Evolutionary conservation across 2,797 vertebrate genomes (phyloP), one percentile per base, ranked within the genome.

Genomic region (Rhinichthys osculus): DNA sequence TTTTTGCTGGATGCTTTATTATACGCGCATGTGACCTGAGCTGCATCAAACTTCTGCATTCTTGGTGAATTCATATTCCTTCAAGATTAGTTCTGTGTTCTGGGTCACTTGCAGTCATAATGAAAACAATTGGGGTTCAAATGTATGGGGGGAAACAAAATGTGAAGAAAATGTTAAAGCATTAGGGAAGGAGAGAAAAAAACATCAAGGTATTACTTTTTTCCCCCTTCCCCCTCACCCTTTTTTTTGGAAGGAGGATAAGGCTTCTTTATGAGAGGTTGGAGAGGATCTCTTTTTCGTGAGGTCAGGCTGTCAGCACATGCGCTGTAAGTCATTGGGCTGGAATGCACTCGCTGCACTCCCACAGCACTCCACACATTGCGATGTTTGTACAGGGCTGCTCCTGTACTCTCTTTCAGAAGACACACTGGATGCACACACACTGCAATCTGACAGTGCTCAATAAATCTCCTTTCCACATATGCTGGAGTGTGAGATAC

Each of bases 301-400:
- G 80, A 69, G 79, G 83, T 88, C 83, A 88, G 71, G 78, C 83
- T 82, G 72, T 85, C 83, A 88, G 66, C 79, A 85, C 50, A 81
- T 78, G 87, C 71, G 69, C 66, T 85, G 83, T 88, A 88, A 86
- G 84, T 88, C 87, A 88, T 80, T 78, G 69, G 83, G 84, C 42
- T 83, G 79, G 87, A 83, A 88, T 86, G 66, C 10, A 38, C 69
- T 79, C 78, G 50, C 77, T 69, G 54, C 35, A 85, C 78, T 80
- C 78, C 81, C 82, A 67, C 42, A 72, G 27, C n/a, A 23, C 72
- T 77, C 19, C 66, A 47, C 77, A 76, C 79, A 70, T 54, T 35
- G 38, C 30, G 30, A 69, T 69, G 85, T 71, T 78, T 86, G 73
- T 77, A 62, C 72, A 78, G 74, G 72, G 64, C 80, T 78, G 64